A percentile compares a stretch with the other conserved stretches of the same genome.
Conservation (phyloP, 2,113 vertebrate species). For the Pterocles gutturalis region DNA sequence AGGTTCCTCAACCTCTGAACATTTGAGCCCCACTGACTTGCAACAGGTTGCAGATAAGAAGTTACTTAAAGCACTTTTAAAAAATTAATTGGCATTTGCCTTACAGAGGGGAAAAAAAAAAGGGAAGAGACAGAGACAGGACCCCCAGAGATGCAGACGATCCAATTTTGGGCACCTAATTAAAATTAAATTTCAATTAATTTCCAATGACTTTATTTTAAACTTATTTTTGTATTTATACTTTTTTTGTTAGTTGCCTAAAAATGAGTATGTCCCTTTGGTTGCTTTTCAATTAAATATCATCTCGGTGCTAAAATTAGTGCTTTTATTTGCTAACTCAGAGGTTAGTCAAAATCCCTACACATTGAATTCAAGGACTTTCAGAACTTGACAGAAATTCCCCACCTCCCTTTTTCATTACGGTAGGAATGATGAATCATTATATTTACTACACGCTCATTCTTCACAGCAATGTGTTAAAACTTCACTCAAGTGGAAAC, state of each 20-base stretch:
- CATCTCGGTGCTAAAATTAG: neutral
- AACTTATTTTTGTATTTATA: constrained; percentile 56
- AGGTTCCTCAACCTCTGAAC: neutral
- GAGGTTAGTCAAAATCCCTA: constrained; percentile 34
- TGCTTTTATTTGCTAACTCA: constrained; percentile 1
- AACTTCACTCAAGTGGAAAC: constrained; percentile 34
- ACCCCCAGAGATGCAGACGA: constrained; percentile 16
- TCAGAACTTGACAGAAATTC: constrained; percentile 50
- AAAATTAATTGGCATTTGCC: constrained; percentile 55
- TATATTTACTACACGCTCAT: constrained; percentile 34
- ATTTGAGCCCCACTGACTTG: neutral
- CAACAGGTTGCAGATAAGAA: constrained; percentile 3
- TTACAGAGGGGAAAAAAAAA: neutral
- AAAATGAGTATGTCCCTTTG: constrained; percentile 4
- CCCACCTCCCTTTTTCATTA: constrained; percentile 34
- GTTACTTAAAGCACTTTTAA: constrained; percentile 62
- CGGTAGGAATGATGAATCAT: constrained; percentile 40
- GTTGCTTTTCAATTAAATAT: constrained; percentile 43
- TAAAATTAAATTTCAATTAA: constrained; percentile 68
- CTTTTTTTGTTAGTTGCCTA: neutral
- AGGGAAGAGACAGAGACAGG: neutral
- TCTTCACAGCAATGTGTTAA: neutral
- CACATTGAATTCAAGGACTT: constrained; percentile 36
- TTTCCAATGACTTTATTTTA: constrained; percentile 56
- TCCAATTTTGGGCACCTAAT: constrained; percentile 59